These are phyloP conservation scores for Dolichallabes microphthalmus DNA, from an alignment of 2,113 vertebrate species.

Conservation along the genomic window DNA sequence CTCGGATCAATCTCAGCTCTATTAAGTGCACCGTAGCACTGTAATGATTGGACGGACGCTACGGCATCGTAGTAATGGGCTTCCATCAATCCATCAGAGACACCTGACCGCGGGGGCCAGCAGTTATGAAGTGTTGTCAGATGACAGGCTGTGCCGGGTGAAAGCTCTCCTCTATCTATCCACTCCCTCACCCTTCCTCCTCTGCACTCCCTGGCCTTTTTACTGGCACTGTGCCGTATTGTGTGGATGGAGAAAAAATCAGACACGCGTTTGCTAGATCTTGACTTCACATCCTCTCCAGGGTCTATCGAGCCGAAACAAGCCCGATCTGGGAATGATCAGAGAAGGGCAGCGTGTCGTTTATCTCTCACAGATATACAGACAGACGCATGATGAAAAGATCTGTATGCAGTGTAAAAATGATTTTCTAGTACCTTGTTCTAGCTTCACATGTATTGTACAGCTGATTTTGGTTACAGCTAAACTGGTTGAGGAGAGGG, in stretches of 20 bases:
- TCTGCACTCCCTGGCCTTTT: constrained; percentile 21
- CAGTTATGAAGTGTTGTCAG: constrained; percentile 75
- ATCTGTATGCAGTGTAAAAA: neutral
- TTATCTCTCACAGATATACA: neutral
- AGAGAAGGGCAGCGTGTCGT: neutral
- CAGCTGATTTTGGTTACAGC: neutral
- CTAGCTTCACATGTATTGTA: neutral
- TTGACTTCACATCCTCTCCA: neutral
- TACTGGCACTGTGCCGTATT: neutral
- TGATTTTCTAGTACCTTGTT: neutral
- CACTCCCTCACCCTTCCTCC: constrained; percentile 29
- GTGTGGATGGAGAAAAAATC: neutral
- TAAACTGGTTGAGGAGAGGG: constrained; percentile 10
- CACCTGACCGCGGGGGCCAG: constrained; percentile 66
- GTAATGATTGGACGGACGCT: constrained; percentile 78
- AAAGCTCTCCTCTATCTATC: constrained; percentile 56
- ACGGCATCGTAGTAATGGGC: constrained; percentile 73
- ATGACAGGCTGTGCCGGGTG: constrained; percentile 65
- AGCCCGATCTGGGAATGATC: neutral
- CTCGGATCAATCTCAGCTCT: constrained; percentile 76
- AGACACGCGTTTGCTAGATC: neutral
- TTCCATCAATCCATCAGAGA: constrained; percentile 79
- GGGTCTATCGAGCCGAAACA: neutral
- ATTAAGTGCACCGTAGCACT: constrained; percentile 69
- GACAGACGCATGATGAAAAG: neutral